These are phyloP conservation scores for Morinoia aosen DNA, from an alignment of 2,888 invertebrate genomes.

Conservation along the genomic window DNA sequence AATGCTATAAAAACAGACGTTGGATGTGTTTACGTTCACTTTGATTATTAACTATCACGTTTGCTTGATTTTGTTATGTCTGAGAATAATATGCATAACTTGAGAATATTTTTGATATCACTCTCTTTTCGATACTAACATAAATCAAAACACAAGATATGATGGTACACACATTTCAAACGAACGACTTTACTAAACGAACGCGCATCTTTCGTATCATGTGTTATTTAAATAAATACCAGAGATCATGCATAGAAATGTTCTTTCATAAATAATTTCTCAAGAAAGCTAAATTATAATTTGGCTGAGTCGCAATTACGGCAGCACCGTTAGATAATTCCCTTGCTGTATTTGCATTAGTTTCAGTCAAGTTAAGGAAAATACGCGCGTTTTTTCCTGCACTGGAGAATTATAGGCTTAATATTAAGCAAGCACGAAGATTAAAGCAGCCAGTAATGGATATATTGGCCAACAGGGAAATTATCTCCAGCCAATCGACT, in stretches of 20 bases:
- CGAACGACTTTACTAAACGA: too few relatives aligned
- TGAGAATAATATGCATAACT: too few relatives aligned
- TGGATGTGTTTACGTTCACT: too few relatives aligned
- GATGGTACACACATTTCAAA: too few relatives aligned
- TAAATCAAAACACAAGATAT: too few relatives aligned
- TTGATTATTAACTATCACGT: too few relatives aligned
- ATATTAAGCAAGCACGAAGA: slow-evolving; percentile 17
- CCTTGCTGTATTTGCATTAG: not conserved
- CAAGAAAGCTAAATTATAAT: not conserved
- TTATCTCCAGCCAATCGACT: not conserved
- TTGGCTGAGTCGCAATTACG: not conserved
- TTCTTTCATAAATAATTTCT: not conserved
- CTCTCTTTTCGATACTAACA: too few relatives aligned
- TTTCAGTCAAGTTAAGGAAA: not conserved
- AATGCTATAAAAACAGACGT: too few relatives aligned
- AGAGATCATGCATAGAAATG: not conserved
- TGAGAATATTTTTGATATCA: too few relatives aligned
- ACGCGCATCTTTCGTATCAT: too few relatives aligned
- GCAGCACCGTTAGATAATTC: not conserved
- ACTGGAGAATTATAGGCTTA: not conserved
- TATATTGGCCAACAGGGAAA: not conserved
- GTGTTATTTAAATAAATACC: too few relatives aligned
- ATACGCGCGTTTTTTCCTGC: not conserved
- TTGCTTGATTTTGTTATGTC: too few relatives aligned
- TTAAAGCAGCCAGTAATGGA: slow-evolving; percentile 17